Evolutionary conservation across 2,113 vertebrate genomes (phyloP).

Genomic region (Pelecanus crispus): DNA sequence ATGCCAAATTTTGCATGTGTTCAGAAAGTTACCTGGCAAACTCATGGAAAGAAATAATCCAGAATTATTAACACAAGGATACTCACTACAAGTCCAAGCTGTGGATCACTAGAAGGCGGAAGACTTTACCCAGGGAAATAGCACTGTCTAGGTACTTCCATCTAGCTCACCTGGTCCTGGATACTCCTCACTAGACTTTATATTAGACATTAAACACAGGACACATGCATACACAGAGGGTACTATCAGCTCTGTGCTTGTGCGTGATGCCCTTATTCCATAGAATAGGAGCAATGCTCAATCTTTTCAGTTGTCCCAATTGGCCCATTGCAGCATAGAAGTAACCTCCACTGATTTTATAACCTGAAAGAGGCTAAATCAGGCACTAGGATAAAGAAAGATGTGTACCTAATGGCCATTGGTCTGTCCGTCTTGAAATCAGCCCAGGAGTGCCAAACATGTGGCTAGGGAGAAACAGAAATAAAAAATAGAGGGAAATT

Average conservation of each 20-base stretch:
- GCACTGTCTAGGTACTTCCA: background rate
- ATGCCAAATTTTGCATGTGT: background rate
- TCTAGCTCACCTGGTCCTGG: background rate
- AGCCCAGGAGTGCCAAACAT: constrained; percentile 15
- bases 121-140: background rate
- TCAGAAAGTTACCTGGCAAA: background rate
- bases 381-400: background rate
- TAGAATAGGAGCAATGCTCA: background rate
- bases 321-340: background rate
- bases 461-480: constrained; percentile 20
- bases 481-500: constrained; percentile 46
- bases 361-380: background rate
- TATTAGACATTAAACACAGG: background rate
- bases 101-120: background rate
- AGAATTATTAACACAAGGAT: background rate
- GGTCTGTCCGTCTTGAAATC: background rate
- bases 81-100: background rate
- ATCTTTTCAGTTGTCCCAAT: background rate
- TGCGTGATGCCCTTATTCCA: background rate
- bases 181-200: background rate
- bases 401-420: background rate
- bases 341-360: background rate
- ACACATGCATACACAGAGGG: background rate
- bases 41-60: background rate
- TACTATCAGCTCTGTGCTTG: background rate